Base-by-base conservation (phyloP, 1,140 invertebrate species). In the Sinonovacula constricta region DNA sequence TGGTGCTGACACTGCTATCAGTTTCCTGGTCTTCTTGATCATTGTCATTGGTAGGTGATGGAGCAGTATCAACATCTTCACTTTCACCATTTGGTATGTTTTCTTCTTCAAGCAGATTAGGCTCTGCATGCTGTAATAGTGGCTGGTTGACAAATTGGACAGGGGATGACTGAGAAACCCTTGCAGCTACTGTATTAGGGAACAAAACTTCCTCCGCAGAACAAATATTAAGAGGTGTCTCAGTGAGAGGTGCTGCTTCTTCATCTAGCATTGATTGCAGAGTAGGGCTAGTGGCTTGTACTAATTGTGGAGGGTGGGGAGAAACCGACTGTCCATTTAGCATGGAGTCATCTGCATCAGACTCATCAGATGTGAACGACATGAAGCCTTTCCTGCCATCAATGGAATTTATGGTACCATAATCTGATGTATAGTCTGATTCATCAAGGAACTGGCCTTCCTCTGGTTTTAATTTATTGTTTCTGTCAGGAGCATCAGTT, bases 361-460 rank as follows among this genome's bases (percentile, higher is more conserved):
- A 83, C n/a, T n/a, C n/a, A 24, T 81, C 81, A 36, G 79, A 80
- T 56, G 72, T 67, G 49, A 75, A 83, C 3, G 81, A 79, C 28
- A 57, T 60, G 59, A 53, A 60, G 45, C 81, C 81, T 56, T 71
- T 71, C 45, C 83, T 75, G 26, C 80, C 76, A 67, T 84, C 83
- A 49, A 72, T 74, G 31, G 75, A 78, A 31, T 76, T 82, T 49
- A 84, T 82, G 51, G 83, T 84, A 22, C 83, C 83, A 77, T 84
- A 84, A 31, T 84, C 83, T 30, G 83, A 84, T 7, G 83, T 84
- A 59, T 69, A 72, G 56, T 84, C 80, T 49, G 81, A 82, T 51
- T 84, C 83, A 67, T 56, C 60, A 4, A 76, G 30, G 39, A 18
- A 22, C 0, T 4, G 4, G 15, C 51, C 63, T 1, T 34, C 62